A percentile compares a stretch with the other conserved stretches of the same genome.
Conservation (phyloP, 2,797 vertebrate genomes). For the Epinephelus awoara region DNA sequence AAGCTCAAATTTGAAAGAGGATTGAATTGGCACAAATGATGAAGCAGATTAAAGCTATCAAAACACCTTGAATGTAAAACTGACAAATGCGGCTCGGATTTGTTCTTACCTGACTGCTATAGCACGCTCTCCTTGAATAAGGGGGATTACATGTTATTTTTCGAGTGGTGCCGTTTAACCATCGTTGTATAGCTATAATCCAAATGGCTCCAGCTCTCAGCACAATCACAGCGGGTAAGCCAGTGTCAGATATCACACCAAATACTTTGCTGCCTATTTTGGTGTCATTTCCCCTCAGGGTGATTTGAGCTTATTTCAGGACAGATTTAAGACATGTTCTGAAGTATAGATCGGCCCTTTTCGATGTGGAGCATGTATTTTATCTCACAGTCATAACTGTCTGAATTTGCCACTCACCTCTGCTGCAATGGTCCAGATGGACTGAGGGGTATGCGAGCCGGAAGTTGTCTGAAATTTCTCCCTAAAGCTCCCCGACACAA, state of each 20-base stretch:
- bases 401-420: constrained; percentile 19
- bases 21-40: not conserved
- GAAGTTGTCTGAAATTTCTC: constrained; percentile 35
- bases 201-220: constrained; percentile 20
- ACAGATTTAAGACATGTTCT: constrained; percentile 23
- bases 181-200: constrained; percentile 32
- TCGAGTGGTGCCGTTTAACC: constrained; percentile 1
- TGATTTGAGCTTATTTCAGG: constrained; percentile 21
- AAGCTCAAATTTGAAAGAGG: not conserved
- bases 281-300: constrained; percentile 24
- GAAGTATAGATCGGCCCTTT: constrained; percentile 11
- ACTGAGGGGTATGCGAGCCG: constrained; percentile 15
- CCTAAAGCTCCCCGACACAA: constrained; percentile 19
- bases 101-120: not conserved
- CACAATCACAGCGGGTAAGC: constrained; percentile 21
- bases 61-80: constrained; percentile 8
- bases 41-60: not conserved
- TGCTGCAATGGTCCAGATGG: constrained; percentile 12
- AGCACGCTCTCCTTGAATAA: not conserved
- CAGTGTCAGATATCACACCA: constrained; percentile 32
- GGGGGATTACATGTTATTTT: constrained; percentile 21
- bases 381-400: constrained; percentile 23
- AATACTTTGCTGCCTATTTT: constrained; percentile 11
- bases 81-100: not conserved
- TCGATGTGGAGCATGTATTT: constrained; percentile 3